Evolutionary conservation across 2,113 vertebrate species (phyloP).

Genomic region (Vanacampus margaritifer): DNA sequence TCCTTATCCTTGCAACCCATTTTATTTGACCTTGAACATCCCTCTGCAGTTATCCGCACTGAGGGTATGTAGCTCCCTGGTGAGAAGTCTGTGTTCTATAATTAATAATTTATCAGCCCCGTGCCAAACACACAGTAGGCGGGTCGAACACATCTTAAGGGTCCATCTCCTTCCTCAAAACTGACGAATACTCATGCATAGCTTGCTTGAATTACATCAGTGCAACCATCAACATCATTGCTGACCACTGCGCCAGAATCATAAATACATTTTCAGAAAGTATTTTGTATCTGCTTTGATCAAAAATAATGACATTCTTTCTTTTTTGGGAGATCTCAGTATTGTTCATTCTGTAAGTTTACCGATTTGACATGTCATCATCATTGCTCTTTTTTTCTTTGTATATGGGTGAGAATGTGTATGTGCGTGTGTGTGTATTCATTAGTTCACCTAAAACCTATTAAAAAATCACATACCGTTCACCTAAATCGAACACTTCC

Average conservation of each 20-base stretch:
- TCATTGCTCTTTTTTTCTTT: too few relatives aligned
- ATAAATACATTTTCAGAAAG: not conserved
- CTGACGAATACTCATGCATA: constrained; percentile 52
- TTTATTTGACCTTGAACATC: constrained; percentile 74
- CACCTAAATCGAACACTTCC: too few relatives aligned
- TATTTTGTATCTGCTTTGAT: not conserved
- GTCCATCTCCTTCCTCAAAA: constrained; percentile 44
- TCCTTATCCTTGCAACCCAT: constrained; percentile 67
- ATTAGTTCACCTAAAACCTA: too few relatives aligned
- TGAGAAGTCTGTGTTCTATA: constrained; percentile 70
- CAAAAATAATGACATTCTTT: not conserved
- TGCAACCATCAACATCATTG: constrained; percentile 7
- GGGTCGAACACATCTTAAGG: constrained; percentile 43
- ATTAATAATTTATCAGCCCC: constrained; percentile 73
- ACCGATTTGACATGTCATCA: too few relatives aligned
- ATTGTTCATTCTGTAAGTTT: too few relatives aligned
- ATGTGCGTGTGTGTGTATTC: too few relatives aligned
- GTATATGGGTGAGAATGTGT: too few relatives aligned
- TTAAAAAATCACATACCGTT: too few relatives aligned
- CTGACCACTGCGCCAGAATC: not conserved
- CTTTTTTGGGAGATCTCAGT: too few relatives aligned
- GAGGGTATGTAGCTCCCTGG: constrained; percentile 59
- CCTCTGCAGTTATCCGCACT: constrained; percentile 62
- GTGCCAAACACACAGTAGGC: constrained; percentile 62
- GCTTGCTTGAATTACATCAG: constrained; percentile 39